A percentile compares a stretch with the other conserved stretches of the same genome.
These are phyloP conservation scores for Andrena camellia DNA, from an alignment of 2,888 invertebrate species.

Conservation along the genomic window DNA sequence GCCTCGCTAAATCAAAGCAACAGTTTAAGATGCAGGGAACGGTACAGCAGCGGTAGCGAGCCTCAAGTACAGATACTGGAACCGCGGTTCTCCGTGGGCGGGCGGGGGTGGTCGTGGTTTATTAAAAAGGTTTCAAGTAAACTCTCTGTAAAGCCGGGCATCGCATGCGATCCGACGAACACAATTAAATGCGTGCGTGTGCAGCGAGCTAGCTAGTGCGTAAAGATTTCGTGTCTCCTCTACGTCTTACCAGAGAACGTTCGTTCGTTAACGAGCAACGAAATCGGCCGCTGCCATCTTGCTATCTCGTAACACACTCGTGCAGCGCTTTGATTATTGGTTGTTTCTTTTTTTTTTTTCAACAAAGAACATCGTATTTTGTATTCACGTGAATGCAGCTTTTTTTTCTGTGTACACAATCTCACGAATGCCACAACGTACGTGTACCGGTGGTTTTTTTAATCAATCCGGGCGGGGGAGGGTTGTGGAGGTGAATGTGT, in stretches of 20 bases:
- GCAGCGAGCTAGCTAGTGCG: slow-evolving; percentile 81
- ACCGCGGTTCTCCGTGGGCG: not conserved
- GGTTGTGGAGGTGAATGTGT: slow-evolving; percentile 28
- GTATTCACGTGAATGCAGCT: slow-evolving; percentile 46
- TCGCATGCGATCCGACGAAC: slow-evolving; percentile 30
- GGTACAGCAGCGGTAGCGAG: slow-evolving; percentile 1
- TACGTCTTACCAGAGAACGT: slow-evolving; percentile 78
- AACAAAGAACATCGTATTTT: slow-evolving; percentile 37
- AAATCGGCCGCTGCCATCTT: slow-evolving; percentile 87
- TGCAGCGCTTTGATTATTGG: slow-evolving; percentile 62
- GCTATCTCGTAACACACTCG: slow-evolving; percentile 85
- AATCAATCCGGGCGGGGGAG: not conserved
- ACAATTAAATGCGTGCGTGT: slow-evolving; percentile 68
- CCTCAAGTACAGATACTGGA: no score
- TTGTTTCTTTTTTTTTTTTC: slow-evolving; percentile 24
- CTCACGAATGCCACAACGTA: slow-evolving; percentile 48
- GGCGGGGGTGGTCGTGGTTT: slow-evolving; percentile 20
- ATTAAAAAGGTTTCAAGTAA: slow-evolving; percentile 24
- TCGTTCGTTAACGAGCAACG: slow-evolving; percentile 74
- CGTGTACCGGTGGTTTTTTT: slow-evolving; percentile 38
- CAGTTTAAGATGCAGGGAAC: slow-evolving; percentile 14
- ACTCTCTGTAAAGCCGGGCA: slow-evolving; percentile 4
- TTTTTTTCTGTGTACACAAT: slow-evolving; percentile 41
- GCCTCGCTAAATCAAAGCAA: not conserved
- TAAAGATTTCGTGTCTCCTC: slow-evolving; percentile 74